Percentiles rank a stretch among this genome's conserved stretches.
Conservation (phyloP, 1,140 invertebrate species). For the Hesperophylax magnus region DNA sequence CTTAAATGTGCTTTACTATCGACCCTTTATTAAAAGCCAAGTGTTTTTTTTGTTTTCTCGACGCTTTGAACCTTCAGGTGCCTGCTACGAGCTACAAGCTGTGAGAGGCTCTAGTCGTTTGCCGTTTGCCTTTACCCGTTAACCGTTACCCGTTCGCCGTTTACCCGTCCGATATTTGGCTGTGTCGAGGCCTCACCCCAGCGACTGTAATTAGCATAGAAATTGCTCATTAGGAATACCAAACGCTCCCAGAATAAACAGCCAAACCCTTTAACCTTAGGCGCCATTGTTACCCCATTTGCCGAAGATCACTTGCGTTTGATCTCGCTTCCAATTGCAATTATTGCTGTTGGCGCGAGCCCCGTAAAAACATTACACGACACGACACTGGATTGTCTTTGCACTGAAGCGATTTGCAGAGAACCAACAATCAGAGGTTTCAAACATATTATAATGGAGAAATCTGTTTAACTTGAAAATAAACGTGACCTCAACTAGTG, state of each 20-base stretch:
- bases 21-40: no score
- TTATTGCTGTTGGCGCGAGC: conserved; percentile 17
- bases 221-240: conserved; percentile 56
- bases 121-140: not conserved
- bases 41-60: no score
- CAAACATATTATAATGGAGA: no score
- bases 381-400: not conserved
- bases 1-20: no score
- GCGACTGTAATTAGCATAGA: conserved; percentile 56
- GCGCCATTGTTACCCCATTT: conserved; percentile 30
- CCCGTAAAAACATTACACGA: conserved; percentile 20
- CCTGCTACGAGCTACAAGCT: no score
- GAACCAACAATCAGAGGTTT: not conserved
- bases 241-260: conserved; percentile 45
- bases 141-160: not conserved
- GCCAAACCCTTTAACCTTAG: conserved; percentile 13
- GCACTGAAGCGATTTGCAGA: not conserved
- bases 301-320: conserved; percentile 31
- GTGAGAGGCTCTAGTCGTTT: not conserved
- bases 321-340: conserved; percentile 38
- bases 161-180: conserved; percentile 42
- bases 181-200: conserved; percentile 34
- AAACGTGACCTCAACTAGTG: no score
- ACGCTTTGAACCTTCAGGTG: no score
- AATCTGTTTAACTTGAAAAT: no score